Evolutionary conservation across 2,113 vertebrate genomes (phyloP).

Genomic region (Calidris pygmaea): DNA sequence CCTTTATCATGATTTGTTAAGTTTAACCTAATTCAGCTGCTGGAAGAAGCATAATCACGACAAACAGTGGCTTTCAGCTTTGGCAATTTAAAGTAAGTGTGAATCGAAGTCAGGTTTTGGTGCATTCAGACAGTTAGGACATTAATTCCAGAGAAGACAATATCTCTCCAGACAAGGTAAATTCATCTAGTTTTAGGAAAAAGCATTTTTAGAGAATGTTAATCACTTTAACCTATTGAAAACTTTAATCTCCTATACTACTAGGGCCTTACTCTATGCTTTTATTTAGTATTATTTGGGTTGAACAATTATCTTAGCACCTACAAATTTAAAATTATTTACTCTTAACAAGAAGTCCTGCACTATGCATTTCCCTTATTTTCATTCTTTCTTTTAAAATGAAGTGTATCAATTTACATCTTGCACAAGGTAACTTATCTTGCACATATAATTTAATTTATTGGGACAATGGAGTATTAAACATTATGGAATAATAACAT

Average conservation of each 20-base stretch:
- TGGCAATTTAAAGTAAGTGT: background rate
- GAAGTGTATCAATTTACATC: background rate
- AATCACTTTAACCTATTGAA: background rate
- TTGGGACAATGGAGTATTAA: background rate
- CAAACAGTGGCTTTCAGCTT: background rate
- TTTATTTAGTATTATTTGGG: background rate
- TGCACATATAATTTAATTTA: background rate
- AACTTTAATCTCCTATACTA: background rate
- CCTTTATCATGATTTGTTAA: background rate
- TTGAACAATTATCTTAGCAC: background rate
- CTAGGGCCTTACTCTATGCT: background rate
- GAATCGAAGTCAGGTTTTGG: background rate
- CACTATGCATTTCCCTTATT: background rate
- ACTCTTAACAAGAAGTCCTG: background rate
- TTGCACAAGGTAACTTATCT: background rate
- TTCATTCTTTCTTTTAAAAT: background rate
- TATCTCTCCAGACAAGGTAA: background rate
- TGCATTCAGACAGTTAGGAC: background rate
- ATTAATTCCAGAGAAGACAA: background rate
- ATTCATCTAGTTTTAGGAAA: background rate
- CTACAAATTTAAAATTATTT: background rate
- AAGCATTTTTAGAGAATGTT: background rate
- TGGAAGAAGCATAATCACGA: background rate
- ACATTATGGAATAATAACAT: background rate
- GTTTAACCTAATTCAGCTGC: background rate